These are phyloP conservation scores for Tenthredo distinguenda DNA, from an alignment of 2,888 invertebrate genomes.

Conservation along the genomic window DNA sequence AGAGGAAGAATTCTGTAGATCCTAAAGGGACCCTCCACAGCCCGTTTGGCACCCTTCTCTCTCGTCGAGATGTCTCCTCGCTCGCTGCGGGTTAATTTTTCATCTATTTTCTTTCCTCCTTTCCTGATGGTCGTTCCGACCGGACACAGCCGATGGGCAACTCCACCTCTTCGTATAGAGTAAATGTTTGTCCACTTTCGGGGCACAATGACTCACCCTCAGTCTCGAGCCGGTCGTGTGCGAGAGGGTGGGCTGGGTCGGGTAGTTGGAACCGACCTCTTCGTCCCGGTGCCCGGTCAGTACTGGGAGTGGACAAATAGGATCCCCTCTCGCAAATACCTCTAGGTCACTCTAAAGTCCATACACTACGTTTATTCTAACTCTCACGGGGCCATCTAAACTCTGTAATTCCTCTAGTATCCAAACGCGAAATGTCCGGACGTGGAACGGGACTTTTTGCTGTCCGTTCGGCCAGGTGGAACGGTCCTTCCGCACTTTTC, in stretches of 20 bases:
- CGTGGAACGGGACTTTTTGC: neutral
- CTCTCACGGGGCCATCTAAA: constrained; percentile 42
- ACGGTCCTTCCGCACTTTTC: neutral
- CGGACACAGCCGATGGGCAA: constrained; percentile 33
- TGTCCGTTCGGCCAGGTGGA: neutral
- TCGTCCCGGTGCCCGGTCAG: neutral
- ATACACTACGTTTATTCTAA: constrained; percentile 47
- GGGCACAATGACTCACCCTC: constrained; percentile 55
- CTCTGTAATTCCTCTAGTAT: constrained; percentile 39
- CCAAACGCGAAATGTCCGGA: neutral
- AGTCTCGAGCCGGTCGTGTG: constrained; percentile 4
- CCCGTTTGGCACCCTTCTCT: neutral
- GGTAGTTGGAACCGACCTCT: neutral
- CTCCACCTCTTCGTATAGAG: constrained; percentile 33
- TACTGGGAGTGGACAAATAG: constrained; percentile 47
- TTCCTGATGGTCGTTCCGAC: neutral
- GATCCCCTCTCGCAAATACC: constrained; percentile 40
- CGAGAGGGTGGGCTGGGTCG: neutral
- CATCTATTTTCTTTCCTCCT: constrained; percentile 5
- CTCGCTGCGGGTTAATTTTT: neutral
- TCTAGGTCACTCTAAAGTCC: constrained; percentile 50
- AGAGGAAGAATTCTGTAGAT: too few relatives aligned
- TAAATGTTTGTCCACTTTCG: constrained; percentile 56
- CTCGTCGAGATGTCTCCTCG: neutral
- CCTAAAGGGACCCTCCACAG: too few relatives aligned